Conservation (phyloP, 1,140 invertebrate genomes). For the Drosophila fuyamai region DNA sequence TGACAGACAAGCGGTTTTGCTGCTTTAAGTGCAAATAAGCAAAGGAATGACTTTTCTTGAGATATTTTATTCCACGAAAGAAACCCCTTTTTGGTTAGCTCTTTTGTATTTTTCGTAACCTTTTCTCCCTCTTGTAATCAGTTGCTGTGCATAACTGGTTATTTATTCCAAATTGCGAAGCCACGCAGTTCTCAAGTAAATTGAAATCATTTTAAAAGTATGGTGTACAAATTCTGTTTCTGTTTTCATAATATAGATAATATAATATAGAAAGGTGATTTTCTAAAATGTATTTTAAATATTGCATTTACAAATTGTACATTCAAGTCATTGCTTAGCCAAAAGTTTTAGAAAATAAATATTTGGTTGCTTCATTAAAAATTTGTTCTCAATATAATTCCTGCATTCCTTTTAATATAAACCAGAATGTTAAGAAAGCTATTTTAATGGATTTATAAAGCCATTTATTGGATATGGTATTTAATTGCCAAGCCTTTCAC, state of each 20-base stretch:
- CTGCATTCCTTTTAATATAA: no score
- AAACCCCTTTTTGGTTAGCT: not conserved
- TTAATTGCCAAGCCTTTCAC: not conserved
- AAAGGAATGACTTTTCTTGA: slow-evolving; percentile 3
- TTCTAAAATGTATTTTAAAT: not conserved
- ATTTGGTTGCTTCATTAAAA: no score
- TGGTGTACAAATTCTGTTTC: no score
- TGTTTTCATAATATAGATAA: no score
- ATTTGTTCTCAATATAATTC: no score
- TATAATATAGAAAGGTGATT: no score
- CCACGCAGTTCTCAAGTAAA: not conserved
- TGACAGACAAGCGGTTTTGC: slow-evolving; percentile 4
- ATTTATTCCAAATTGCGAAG: not conserved
- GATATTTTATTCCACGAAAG: not conserved
- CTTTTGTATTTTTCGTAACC: not conserved
- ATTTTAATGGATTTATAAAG: not conserved
- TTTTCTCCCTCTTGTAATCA: not conserved
- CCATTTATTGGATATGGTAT: not conserved
- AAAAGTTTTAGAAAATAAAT: no score
- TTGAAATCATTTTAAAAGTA: not conserved
- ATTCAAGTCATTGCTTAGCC: no score
- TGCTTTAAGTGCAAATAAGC: slow-evolving; percentile 17
- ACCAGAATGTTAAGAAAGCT: no score
- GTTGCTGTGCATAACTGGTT: not conserved
- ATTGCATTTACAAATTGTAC: not conserved